These are phyloP conservation scores for Hemicentrotus pulcherrimus DNA, from an alignment of 35 echinoderm and acorn worm species.

Conservation along the genomic window DNA sequence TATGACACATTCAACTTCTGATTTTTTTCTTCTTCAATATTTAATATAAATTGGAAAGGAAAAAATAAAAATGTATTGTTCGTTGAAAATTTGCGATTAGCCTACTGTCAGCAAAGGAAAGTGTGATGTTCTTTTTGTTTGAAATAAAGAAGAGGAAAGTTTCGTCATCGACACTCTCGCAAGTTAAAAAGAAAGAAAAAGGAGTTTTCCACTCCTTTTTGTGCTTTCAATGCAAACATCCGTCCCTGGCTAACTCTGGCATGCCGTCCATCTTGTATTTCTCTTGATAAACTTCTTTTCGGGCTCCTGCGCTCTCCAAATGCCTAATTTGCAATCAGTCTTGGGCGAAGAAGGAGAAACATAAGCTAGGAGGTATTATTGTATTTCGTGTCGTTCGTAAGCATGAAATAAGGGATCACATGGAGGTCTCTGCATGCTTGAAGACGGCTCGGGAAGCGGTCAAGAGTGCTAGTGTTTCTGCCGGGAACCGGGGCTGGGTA, in stretches of 20 bases:
- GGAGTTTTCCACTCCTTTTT: neutral
- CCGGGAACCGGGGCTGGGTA: constrained; percentile 30
- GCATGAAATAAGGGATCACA: constrained; percentile 51
- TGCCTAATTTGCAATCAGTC: constrained; percentile 54
- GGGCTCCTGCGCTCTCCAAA: constrained; percentile 41
- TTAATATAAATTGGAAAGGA: too few relatives aligned
- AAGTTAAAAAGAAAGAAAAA: neutral
- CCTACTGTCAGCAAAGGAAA: too few relatives aligned
- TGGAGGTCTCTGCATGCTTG: neutral
- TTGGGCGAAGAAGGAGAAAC: constrained; percentile 46
- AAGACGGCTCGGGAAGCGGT: constrained; percentile 48
- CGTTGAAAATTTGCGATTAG: too few relatives aligned
- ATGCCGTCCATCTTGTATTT: constrained; percentile 15
- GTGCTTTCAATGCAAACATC: constrained; percentile 39
- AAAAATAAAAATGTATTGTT: too few relatives aligned
- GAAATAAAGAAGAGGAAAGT: neutral
- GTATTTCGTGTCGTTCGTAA: constrained; percentile 48
- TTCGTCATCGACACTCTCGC: neutral
- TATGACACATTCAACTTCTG: too few relatives aligned
- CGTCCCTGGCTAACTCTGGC: neutral
- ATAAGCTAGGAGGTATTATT: constrained; percentile 49
- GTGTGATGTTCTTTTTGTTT: neutral
- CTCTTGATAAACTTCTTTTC: constrained; percentile 42
- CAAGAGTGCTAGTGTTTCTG: constrained; percentile 49
- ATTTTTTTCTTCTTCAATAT: too few relatives aligned